Conservation (phyloP, 1,140 invertebrate species). For the Vollenhovia emeryi region DNA sequence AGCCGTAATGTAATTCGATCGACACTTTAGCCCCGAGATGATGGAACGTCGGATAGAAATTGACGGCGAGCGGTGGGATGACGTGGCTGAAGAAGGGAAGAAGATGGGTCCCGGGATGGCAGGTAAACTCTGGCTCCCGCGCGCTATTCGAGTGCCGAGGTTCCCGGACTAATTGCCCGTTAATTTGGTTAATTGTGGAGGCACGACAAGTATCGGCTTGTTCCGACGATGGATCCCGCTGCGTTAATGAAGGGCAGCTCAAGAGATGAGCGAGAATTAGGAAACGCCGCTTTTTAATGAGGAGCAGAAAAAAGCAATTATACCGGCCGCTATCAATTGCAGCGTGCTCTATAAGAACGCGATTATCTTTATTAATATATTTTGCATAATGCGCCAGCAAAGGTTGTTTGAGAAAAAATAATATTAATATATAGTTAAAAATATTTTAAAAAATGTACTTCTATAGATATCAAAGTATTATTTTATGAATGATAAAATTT, state of each 20-base stretch:
- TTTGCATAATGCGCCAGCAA: not conserved
- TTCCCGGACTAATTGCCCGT: conserved; percentile 70
- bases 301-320: not conserved
- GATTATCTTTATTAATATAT: conserved; percentile 18
- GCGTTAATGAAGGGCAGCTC: conserved; percentile 26
- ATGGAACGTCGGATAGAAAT: conserved; percentile 76
- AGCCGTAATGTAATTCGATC: conserved; percentile 77
- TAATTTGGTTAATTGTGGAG: conserved; percentile 74
- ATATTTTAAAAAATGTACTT: not conserved
- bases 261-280: conserved; percentile 26
- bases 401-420: not conserved
- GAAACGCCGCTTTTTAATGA: conserved; percentile 29
- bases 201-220: conserved; percentile 32
- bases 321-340: conserved; percentile 4
- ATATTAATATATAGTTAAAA: not conserved
- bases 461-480: not conserved
- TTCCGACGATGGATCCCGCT: conserved; percentile 26
- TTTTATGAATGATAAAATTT: not conserved
- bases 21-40: conserved; percentile 73
- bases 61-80: conserved; percentile 63
- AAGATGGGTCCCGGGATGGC: conserved; percentile 1
- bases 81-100: conserved; percentile 57
- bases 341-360: not conserved
- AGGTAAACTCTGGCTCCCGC: conserved; percentile 53
- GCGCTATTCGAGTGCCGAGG: conserved; percentile 49